These are phyloP conservation scores for Chitala chitala DNA, from an alignment of 2,113 vertebrate species.

Conservation along the genomic window DNA sequence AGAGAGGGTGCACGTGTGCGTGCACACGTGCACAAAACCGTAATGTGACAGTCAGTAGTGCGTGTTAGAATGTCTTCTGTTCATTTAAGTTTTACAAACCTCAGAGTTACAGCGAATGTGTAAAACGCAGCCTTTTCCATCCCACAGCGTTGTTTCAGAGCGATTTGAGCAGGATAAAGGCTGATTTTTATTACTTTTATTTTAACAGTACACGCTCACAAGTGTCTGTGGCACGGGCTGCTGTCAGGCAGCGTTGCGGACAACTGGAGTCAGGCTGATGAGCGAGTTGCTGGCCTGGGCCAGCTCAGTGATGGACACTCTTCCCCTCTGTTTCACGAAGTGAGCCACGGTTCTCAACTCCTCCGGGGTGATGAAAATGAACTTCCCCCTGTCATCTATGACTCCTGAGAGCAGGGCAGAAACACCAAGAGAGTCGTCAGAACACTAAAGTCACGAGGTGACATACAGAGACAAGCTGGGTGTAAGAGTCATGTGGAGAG, in stretches of 20 bases:
- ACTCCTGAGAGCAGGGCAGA: conserved; percentile 67
- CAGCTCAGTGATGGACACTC: conserved; percentile 86
- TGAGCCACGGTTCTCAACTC: conserved; percentile 82
- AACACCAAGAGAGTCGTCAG: neutral
- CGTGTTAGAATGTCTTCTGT: neutral
- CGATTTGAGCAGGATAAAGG: neutral
- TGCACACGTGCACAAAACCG: too few species aligned
- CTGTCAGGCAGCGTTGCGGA: conserved; percentile 45
- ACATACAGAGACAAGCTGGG: neutral
- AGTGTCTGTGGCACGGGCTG: neutral
- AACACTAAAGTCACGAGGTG: neutral
- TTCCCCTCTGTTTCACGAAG: conserved; percentile 80
- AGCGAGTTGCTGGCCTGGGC: conserved; percentile 87
- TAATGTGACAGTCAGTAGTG: too few species aligned
- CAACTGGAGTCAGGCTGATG: conserved; percentile 74
- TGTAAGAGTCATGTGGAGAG: neutral
- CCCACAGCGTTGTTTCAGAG: neutral
- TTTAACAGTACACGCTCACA: neutral
- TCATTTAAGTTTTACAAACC: neutral
- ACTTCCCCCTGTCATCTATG: conserved; percentile 95
- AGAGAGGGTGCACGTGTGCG: too few species aligned
- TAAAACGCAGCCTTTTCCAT: neutral
- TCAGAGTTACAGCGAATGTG: neutral
- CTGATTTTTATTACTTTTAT: neutral
- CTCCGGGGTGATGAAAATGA: conserved; percentile 89